Evolutionary conservation across 2,797 vertebrate genomes (phyloP), one percentile per base, ranked within the genome.

Genomic region (Pterois miles): DNA sequence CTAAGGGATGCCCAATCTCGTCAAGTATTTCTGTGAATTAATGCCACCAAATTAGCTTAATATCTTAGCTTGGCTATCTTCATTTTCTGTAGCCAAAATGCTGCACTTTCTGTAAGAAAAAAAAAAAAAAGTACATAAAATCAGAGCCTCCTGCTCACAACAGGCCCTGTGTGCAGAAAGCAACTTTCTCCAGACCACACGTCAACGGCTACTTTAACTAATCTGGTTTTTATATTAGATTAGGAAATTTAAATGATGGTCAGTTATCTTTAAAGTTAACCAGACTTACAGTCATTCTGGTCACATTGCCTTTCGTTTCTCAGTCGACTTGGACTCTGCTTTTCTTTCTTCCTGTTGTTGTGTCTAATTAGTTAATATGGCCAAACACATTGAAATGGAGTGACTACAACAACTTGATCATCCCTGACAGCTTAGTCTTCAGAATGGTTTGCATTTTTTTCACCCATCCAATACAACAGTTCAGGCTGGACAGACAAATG

Each of bases 191-290:
- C 34, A 23, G 38, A 56, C 0, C 48, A 78, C 43, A 60, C 3
- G 6, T 71, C 66, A 68, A 62, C 58, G 25, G 29, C 46, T 54
- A 67, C 74, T 80, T 79, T 3, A 38, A 31, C 67, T 79, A 76
- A 73, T 74, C 71, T 25, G 25, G 46, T 80, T 74, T 71, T 34
- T 6, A 50, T 23, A 84, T 87, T 71, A 31, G 54, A 88, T 88
- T 67, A 70, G 18, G 14, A 60, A 31, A 58, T 50, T 80, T 12
- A 33, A 66, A 71, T 38, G 58, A 76, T 48, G n/a, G 53, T 27
- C 52, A 60, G 23, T 74, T 60, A 62, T 52, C 16, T 40, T 64
- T 12, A 40, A 38, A n/a, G 27, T 4, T 52, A 34, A 64, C 74
- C 48, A 66, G 48, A 65, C n/a, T 8, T 25, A 25, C 40, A 48